Evolutionary conservation across 2,888 invertebrate species (phyloP), one percentile per base, ranked within the genome.

Genomic region (Drosophila prolongata): DNA sequence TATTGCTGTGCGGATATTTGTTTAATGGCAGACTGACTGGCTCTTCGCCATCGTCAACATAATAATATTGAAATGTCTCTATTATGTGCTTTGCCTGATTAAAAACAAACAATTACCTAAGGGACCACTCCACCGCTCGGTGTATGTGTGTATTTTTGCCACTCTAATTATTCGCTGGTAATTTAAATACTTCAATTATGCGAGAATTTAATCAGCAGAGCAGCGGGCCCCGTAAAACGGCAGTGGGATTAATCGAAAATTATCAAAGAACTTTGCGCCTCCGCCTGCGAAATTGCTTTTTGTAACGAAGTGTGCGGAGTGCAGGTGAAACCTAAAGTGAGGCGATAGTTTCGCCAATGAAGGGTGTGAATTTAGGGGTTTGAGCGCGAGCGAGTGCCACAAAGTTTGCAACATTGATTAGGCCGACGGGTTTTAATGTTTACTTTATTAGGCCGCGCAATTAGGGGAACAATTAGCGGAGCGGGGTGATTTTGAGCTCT

Each of bases 371-470:
- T 34, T 34, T 40, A 19, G 3, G 30, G 61, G 58, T 5, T 5
- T 34, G 19, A 19, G 30, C 13, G 30, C 13, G 14, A n/a, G 53
- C 9, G 56, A 27, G 65, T 19, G 49, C 43, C 49, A 30, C 62
- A 66, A 72, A 81, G 78, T 79, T 85, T 73, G 76, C 67, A 73
- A 78, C 82, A 82, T 84, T 85, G 85, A 85, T 85, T 85, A 84
- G 80, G 80, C 70, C 75, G 77, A 77, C 75, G 75, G 64, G 77
- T 79, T 84, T 55, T 79, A 84, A 82, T 86, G 78, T 87, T 85
- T 80, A 82, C 85, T 84, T 82, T 86, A 86, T 84, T 87, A 82
- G 78, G 79, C 80, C 73, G 77, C 74, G 79, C 77, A 84, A 85
- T 86, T 86, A 84, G 78, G 71, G 79, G 73, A 74, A 64, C 80